Conservation (phyloP, 2,113 vertebrate species). For the Murina feae region DNA sequence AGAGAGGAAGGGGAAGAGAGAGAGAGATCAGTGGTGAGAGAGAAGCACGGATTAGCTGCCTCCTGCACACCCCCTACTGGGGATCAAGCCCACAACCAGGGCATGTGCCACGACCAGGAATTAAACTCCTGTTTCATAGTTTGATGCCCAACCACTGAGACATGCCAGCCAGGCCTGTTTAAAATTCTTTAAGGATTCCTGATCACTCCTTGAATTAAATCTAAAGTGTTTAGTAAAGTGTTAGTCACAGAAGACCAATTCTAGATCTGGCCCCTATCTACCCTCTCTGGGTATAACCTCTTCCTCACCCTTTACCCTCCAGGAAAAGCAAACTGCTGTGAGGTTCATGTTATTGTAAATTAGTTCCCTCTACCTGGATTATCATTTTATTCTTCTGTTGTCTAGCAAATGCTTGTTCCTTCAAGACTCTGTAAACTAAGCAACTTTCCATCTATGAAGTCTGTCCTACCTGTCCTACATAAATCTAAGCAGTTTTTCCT, state of each 20-base stretch:
- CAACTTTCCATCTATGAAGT: not conserved
- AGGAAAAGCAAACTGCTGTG: not conserved
- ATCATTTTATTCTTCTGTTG: not conserved
- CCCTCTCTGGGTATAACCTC: not conserved
- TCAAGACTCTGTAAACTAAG: not conserved
- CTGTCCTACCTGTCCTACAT: not conserved
- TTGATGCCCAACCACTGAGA: too few species aligned
- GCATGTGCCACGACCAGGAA: too few species aligned
- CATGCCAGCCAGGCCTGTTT: not conserved
- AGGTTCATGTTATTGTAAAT: not conserved
- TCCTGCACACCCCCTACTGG: too few species aligned
- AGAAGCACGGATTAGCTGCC: too few species aligned
- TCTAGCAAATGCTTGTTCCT: not conserved
- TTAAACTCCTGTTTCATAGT: too few species aligned
- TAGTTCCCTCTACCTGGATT: not conserved
- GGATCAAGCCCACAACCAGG: too few species aligned
- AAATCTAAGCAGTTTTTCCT: not conserved
- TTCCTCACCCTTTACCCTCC: not conserved
- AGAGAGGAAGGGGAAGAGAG: too few species aligned
- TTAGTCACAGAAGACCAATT: not conserved
- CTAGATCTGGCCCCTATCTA: not conserved
- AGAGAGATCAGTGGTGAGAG: too few species aligned
- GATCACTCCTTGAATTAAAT: not conserved
- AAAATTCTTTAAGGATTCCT: conserved; percentile 38
- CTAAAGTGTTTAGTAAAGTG: not conserved